Evolutionary conservation across 2,888 invertebrate species (phyloP).

Genomic region (Bhutanitis thaidina): DNA sequence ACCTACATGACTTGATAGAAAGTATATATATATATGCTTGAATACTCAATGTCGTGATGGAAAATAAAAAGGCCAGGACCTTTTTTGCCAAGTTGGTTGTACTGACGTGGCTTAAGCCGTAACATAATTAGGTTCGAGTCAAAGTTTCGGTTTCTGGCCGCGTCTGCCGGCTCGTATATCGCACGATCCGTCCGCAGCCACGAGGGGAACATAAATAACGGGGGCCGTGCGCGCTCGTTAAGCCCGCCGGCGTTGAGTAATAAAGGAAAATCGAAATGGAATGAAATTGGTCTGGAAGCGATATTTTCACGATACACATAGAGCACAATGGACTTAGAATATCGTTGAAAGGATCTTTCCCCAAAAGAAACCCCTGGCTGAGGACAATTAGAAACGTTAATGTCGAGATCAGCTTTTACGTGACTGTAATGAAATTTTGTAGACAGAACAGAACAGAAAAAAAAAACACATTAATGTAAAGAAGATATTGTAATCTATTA

Average conservation of each 20-base stretch:
- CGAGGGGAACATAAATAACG: constrained; percentile 78
- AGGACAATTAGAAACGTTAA: constrained; percentile 73
- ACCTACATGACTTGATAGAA: too few relatives aligned
- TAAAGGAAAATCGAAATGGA: constrained; percentile 80
- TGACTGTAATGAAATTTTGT: constrained; percentile 33
- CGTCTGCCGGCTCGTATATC: constrained; percentile 69
- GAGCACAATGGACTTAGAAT: constrained; percentile 70
- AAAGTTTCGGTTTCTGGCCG: constrained; percentile 60
- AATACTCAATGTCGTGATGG: too few relatives aligned
- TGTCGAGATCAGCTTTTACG: constrained; percentile 52
- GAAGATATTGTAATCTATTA: too few relatives aligned
- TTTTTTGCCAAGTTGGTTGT: constrained; percentile 38
- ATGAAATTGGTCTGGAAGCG: constrained; percentile 76
- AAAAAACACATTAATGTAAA: too few relatives aligned
- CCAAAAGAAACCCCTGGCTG: constrained; percentile 55
- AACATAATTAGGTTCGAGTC: constrained; percentile 71
- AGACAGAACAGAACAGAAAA: too few relatives aligned
- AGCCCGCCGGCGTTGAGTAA: constrained; percentile 76
- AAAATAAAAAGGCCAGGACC: too few relatives aligned
- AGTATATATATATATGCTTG: too few relatives aligned
- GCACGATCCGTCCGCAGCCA: constrained; percentile 74
- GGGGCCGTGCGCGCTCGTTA: constrained; percentile 74
- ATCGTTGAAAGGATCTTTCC: constrained; percentile 59
- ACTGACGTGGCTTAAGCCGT: constrained; percentile 65
- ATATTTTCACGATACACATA: constrained; percentile 72